Base-by-base conservation (phyloP, 2,113 vertebrate genomes). In the Aspidoscelis tigris region DNA sequence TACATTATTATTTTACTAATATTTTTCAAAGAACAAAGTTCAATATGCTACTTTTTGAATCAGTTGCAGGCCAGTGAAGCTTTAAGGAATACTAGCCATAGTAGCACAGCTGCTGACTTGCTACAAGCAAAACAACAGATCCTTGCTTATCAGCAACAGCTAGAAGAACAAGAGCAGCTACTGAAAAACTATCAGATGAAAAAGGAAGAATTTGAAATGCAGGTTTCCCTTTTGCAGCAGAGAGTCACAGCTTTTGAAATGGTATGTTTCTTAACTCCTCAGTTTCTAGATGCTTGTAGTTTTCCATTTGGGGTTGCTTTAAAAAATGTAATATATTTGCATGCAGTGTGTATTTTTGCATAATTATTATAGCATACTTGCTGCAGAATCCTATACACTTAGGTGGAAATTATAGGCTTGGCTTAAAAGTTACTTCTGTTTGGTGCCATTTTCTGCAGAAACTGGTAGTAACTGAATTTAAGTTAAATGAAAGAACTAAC, bases 41-140 rank as follows among this genome's bases (percentile, higher is more conserved):
- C 80, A 71, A 81, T 75, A 0, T 77, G 86, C 88, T 85, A 81
- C 90, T 92, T 65, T 88, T 7, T 81, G 71, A 91, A 91, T 55
- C 92, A 99, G 98, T 95, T 99, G 75, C 99, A 99, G 95, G 98
- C 97, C 6, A 97, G 98, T 4, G 98, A 99, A 95, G 96, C 97
- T 1, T 92, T 99, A 85, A 96, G 98, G 89, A 99, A 96, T 91
- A 98, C 94, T 82, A 98, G 96, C 91, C 98, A 98, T 86, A 98
- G 97, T 83, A 99, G 95, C 92, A 97, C 97, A 64, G 97, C 98
- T 41, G 96, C 97, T 12, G 99, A 99, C 92, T 97, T 99, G 64
- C 90, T 99, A 24, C 98, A 99, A 92, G 96, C 98, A 55, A 96
- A 97, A 84, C 97, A 98, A 83, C 98, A 99, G 91, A 96, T 99